Percentiles rank a stretch among this genome's conserved stretches.
Evolutionary conservation across 37 sponge, comb jelly and placozoan species (phyloP).

Genomic region (Diacarnus erythraeanus): DNA sequence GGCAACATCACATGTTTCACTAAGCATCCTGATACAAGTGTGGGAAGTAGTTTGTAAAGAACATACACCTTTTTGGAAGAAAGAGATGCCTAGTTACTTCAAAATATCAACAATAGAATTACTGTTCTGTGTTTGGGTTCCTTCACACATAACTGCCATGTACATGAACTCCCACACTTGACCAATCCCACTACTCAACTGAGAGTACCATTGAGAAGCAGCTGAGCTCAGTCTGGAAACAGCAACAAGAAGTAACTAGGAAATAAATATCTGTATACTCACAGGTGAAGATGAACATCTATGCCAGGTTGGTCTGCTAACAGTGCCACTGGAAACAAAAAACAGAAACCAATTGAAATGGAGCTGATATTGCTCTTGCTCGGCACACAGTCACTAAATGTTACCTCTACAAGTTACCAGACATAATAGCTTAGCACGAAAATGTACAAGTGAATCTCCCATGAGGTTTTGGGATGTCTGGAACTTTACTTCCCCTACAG

Average conservation of each 20-base stretch:
- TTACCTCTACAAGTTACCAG: slow-evolving; percentile 24
- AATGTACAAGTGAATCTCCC: slow-evolving; percentile 26
- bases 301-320: slow-evolving; percentile 24
- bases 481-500: slow-evolving; percentile 17
- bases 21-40: slow-evolving; percentile 3
- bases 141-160: slow-evolving; percentile 1
- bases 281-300: slow-evolving; percentile 34
- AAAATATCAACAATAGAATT: not conserved
- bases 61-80: not conserved
- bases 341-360: not conserved
- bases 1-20: not conserved
- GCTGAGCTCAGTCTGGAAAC: not conserved
- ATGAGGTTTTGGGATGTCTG: slow-evolving; percentile 4
- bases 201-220: slow-evolving; percentile 14
- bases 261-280: not conserved
- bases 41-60: slow-evolving; percentile 30
- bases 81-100: not conserved
- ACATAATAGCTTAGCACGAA: slow-evolving; percentile 31
- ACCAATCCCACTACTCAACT: slow-evolving; percentile 37
- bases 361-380: not conserved
- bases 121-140: slow-evolving; percentile 9
- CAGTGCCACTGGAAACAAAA: slow-evolving; percentile 15
- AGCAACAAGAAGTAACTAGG: not conserved
- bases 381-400: not conserved
- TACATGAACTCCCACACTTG: slow-evolving; percentile 44